Evolutionary conservation across 2,888 invertebrate genomes (phyloP), one percentile per base, ranked within the genome.

Genomic region (Eristalis intricaria): DNA sequence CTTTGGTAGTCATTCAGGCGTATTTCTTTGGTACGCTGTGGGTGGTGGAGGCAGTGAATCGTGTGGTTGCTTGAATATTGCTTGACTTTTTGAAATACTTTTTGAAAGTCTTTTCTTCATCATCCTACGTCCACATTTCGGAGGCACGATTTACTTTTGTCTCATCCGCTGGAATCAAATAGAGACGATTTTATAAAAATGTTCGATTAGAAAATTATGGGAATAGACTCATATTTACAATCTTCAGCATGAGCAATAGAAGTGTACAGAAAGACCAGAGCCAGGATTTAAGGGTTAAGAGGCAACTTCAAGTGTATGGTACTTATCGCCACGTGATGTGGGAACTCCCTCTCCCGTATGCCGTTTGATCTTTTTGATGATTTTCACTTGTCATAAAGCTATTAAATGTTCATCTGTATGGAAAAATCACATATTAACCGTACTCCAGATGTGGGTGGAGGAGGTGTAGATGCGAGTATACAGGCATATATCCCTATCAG

Each of bases 331-430:
- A 87, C 73, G 87, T 87, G 79, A 87, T 87, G 87, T 76, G 79
- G 84, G 84, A 87, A 50, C 69, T 58, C 71, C 76, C 79, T 26
- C 80, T 74, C 79, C 64, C 50, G 29, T 50, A 64, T 76, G 71
- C 64, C 43, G 84, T 87, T 87, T 87, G 87, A 87, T 87, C 84
- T 87, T 87, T 87, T 87, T 87, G 87, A 87, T 87, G 84, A 84
- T 87, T 87, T 84, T 87, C 84, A 87, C 87, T 87, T 84, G 87
- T 87, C 87, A 87, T 84, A 84, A 87, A 84, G 87, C 79, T 87
- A 87, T 87, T 84, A 84, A 87, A 87, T 84, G 87, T 87, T 87
- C 87, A 84, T 87, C 84, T 84, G 76, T 84, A 87, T 84, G 87
- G 87, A 87, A 87, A 84, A 87, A 87, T 84, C 87, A 87, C 84